phyloP scores from a whole-genome alignment of 2,797 vertebrate species.

The Chrysocyon brachyurus region DNA sequence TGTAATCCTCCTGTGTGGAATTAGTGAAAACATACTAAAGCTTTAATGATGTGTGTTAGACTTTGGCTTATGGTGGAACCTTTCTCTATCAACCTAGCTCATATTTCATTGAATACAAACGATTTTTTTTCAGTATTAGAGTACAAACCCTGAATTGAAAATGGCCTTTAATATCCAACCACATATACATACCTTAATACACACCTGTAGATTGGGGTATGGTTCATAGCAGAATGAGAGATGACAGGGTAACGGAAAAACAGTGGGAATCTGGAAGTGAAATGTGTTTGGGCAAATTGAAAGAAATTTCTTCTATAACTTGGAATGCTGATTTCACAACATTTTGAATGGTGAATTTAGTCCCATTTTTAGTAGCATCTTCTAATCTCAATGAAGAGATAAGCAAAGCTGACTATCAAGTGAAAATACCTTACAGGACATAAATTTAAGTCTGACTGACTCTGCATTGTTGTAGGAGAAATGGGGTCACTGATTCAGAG shows the following conservation, averaged over 20 bases:
- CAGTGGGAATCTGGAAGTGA: neutral
- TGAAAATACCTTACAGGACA: slow-evolving; percentile 5
- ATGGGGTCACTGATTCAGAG: neutral
- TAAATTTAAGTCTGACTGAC: slow-evolving; percentile 40
- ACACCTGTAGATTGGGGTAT: neutral
- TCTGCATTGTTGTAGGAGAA: slow-evolving; percentile 4
- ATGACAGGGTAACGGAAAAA: neutral
- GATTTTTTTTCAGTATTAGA: slow-evolving; percentile 46
- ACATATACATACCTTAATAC: neutral
- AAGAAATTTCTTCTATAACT: neutral
- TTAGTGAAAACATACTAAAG: slow-evolving; percentile 72
- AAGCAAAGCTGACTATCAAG: slow-evolving; percentile 49
- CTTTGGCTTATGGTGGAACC: neutral
- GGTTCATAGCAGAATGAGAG: neutral
- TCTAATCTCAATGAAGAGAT: slow-evolving; percentile 46
- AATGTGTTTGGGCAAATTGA: neutral
- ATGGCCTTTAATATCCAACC: slow-evolving; percentile 22
- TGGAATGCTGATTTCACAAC: slow-evolving; percentile 44
- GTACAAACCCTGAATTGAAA: slow-evolving; percentile 42
- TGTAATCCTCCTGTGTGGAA: slow-evolving; percentile 75
- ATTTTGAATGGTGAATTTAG: slow-evolving; percentile 7
- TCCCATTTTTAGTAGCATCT: slow-evolving; percentile 58
- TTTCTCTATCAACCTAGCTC: slow-evolving; percentile 34
- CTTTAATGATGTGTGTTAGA: slow-evolving; percentile 72
- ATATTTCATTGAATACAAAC: slow-evolving; percentile 47